Evolutionary conservation across 2,797 vertebrate genomes (phyloP).

Genomic region (Lophius americanus): DNA sequence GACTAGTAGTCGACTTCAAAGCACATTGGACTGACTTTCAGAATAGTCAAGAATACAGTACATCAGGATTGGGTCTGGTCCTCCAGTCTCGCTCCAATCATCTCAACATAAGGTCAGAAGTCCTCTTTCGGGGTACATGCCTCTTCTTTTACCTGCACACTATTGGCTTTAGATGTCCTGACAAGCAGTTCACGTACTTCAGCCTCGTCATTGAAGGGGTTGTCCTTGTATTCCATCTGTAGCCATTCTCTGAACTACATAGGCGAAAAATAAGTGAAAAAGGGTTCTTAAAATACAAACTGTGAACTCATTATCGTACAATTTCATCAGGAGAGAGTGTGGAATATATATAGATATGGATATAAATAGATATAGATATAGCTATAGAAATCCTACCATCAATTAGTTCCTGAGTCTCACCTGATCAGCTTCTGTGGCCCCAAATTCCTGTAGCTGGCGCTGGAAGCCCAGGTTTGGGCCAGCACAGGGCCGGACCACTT

Average conservation of each 20-base stretch:
- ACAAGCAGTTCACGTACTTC: slow-evolving; percentile 86
- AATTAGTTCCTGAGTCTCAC: slow-evolving; percentile 67
- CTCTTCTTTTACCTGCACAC: slow-evolving; percentile 23
- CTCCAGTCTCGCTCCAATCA: slow-evolving; percentile 10
- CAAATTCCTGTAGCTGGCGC: slow-evolving; percentile 92
- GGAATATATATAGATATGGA: too few species aligned
- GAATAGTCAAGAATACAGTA: slow-evolving; percentile 8
- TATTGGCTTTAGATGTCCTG: slow-evolving; percentile 61
- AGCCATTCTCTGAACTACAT: slow-evolving; percentile 91
- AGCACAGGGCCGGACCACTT: slow-evolving; percentile 88
- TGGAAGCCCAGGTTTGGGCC: slow-evolving; percentile 95
- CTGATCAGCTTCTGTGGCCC: slow-evolving; percentile 85
- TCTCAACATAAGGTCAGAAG: slow-evolving; percentile 41
- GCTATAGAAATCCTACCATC: too few species aligned
- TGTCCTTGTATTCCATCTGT: slow-evolving; percentile 87
- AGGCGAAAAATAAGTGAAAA: not conserved
- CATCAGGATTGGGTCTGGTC: not conserved
- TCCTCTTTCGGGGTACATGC: slow-evolving; percentile 9
- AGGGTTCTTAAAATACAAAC: not conserved
- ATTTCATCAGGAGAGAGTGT: too few species aligned
- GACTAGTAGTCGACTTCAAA: slow-evolving; percentile 20
- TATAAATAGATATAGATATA: too few species aligned
- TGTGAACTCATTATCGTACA: not conserved
- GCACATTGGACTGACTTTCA: slow-evolving; percentile 14
- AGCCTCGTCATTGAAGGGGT: slow-evolving; percentile 87